Base-by-base conservation (phyloP, 2,888 invertebrate species). In the Andricus curvator region DNA sequence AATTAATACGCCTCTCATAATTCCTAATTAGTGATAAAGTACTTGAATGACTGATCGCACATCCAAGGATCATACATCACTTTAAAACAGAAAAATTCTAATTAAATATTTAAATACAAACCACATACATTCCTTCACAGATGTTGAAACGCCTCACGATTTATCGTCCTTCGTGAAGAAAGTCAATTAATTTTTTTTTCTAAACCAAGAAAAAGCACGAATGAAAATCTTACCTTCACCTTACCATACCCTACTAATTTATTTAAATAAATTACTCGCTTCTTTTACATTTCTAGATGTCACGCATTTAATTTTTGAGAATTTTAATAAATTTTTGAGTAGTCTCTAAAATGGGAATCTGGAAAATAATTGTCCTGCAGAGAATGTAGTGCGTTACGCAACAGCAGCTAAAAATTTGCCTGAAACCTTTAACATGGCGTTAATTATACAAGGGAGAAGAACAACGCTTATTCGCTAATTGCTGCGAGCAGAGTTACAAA, bases 381-480 rank as follows among this genome's bases (percentile, higher is more conserved):
- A 67, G 41, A 67, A 67, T 67, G 13, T 5, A 44, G 1, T 41
- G 5, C 13, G 41, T 67, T 48, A 48, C 48, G 22, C 48, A 22
- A 25, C n/a, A 68, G 25, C 20, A 48, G 44, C 41, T 44, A 25
- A 68, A 68, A 68, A 22, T 68, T 68, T 68, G 25, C 25, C 25
- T 48, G 68, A 15, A 68, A 48, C 68, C 68, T 68, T 68, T 15
- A 68, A 25, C 68, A 15, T 68, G 68, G 68, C 48, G 68, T 68
- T 44, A 44, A 25, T 64, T 64, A 64, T 64, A 17, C 64, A 74
- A 74, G 56, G 33, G 74, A 74, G 33, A 56, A n/a, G 74, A 56
- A 74, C 74, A 56, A 74, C 74, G 33, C 74, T 74, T 56, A 56
- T 74, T 74, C 56, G 33, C 74, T 74, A 74, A 74, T 74, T 74